Conservation (phyloP, 2,797 vertebrate species). For the Gymnoscopelus microlampas region DNA sequence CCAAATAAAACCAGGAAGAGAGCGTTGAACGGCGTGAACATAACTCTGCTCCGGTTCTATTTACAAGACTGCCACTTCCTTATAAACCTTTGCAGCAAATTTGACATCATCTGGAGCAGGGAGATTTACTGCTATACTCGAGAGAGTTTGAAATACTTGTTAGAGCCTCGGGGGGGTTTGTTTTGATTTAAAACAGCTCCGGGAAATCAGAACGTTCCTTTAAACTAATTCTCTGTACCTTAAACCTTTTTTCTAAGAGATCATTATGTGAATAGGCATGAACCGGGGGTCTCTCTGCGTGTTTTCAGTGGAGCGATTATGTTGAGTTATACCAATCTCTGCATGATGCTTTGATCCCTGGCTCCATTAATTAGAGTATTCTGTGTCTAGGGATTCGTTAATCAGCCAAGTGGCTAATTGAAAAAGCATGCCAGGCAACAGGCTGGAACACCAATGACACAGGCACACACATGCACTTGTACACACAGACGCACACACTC, state of each 20-base stretch:
- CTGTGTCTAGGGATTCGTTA: constrained; percentile 14
- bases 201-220: constrained; percentile 27
- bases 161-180: constrained; percentile 23
- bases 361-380: constrained; percentile 20
- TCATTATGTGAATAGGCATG: neutral
- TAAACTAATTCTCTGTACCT: constrained; percentile 12
- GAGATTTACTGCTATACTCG: constrained; percentile 50
- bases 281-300: neutral
- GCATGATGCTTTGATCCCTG: neutral
- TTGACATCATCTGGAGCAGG: constrained; percentile 54
- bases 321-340: constrained; percentile 14
- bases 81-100: constrained; percentile 70
- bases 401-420: constrained; percentile 47
- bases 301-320: constrained; percentile 17
- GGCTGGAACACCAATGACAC: constrained; percentile 24
- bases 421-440: constrained; percentile 23
- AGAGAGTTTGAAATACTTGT: constrained; percentile 37
- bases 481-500: neutral
- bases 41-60: constrained; percentile 71
- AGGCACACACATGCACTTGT: neutral
- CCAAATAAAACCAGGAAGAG: constrained; percentile 75
- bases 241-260: neutral
- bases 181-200: constrained; percentile 40
- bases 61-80: constrained; percentile 74
- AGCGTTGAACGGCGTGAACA: constrained; percentile 56